Evolutionary conservation across 2,797 vertebrate species (phyloP), one percentile per base, ranked within the genome.

Genomic region (Varecia variegata): DNA sequence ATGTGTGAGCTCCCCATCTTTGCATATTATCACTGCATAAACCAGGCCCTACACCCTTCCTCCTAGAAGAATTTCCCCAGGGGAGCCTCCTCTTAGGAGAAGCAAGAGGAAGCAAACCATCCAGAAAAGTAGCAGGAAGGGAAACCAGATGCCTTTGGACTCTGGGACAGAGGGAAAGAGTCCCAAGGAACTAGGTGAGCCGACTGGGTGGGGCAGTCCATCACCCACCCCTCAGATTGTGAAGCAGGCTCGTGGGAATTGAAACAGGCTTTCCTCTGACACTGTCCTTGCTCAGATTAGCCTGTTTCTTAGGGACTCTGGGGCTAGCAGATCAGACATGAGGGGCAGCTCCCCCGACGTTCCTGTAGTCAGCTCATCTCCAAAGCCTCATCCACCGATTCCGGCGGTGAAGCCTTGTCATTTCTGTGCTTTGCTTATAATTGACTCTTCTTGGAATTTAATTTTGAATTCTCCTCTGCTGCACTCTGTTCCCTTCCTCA

Each of bases 401-500:
- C 30, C 45, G 79, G 6, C 56, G 7, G 14, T 7, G 62, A 30
- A 50, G 27, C 30, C 52, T 3, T 25, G 52, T 52, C 18, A 47
- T 67, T 85, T 79, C 62, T 86, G 21, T 7, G 32, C 27, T 81
- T 82, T 80, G 20, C 23, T 2, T 81, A 25, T 45, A 20, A 65
- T 1, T 54, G 68, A 79, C 40, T 20, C 73, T n/a, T 62, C 43
- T 14, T 54, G 79, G 62, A 67, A 60, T 56, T n/a, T 47, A 25
- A 68, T 43, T 54, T 62, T 4, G 3, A 52, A 27, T 58, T 89
- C 74, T 95, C 85, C 73, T 95, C 87, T n/a, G 35, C 10, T 47
- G 30, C 54, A 25, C 45, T 12, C 52, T 68, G 27, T 23, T 89
- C 60, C 73, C 35, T 65, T 84, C 79, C 83, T 40, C 13, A 0